Conservation (phyloP, 2,797 vertebrate species). For the Lepus oiostolus region DNA sequence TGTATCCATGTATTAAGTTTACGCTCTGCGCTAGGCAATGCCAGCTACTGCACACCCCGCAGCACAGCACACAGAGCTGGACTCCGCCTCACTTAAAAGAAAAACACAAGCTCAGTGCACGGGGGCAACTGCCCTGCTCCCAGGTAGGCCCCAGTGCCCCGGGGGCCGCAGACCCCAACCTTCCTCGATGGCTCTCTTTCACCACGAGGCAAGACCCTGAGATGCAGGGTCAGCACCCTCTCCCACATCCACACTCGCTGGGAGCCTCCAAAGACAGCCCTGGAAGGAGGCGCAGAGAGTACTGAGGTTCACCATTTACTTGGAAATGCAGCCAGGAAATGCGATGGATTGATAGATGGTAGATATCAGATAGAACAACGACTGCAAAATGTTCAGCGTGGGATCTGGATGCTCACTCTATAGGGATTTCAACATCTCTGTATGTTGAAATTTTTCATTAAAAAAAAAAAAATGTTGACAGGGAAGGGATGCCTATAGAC, state of each 20-base stretch:
- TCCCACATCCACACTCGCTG: not conserved
- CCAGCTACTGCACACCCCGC: not conserved
- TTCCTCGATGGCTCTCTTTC: not conserved
- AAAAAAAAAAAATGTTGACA: not conserved
- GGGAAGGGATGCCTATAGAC: not conserved
- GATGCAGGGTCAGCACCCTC: not conserved
- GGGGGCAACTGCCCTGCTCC: not conserved
- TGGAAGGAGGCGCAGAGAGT: too few relatives aligned
- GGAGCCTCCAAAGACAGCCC: not conserved
- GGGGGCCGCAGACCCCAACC: not conserved
- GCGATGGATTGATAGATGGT: not conserved
- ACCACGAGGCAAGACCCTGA: not conserved
- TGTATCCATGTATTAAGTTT: not conserved
- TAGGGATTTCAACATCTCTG: conserved; percentile 26
- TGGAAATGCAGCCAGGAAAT: not conserved
- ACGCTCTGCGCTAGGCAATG: not conserved
- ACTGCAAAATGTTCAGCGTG: not conserved
- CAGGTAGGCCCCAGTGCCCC: not conserved
- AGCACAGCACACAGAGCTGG: not conserved
- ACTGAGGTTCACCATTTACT: not conserved
- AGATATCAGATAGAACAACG: not conserved
- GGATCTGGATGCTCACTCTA: not conserved
- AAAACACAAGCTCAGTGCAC: not conserved
- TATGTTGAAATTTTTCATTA: conserved; percentile 55
- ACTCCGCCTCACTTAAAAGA: not conserved